Percentiles rank a stretch among this genome's conserved stretches.
Evolutionary conservation across 2,888 invertebrate genomes (phyloP).

Genomic region (Myathropa florea): DNA sequence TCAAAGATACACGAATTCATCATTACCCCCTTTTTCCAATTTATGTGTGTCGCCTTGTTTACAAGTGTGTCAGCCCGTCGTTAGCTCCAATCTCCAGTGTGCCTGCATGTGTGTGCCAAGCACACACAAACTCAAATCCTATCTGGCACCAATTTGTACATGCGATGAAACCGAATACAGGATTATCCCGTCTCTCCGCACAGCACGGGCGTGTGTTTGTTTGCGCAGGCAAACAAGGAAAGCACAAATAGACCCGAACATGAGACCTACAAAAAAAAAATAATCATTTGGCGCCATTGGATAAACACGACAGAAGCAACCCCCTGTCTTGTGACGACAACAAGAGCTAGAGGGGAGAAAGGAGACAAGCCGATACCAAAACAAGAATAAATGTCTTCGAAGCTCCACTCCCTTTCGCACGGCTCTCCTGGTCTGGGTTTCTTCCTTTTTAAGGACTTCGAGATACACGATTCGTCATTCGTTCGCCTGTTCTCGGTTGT

Average conservation of each 20-base stretch:
- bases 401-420: background rate
- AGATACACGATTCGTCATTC: background rate
- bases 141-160: slow-evolving; percentile 63
- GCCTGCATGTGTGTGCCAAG: slow-evolving; percentile 24
- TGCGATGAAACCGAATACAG: slow-evolving; percentile 60
- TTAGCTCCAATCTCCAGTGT: slow-evolving; percentile 51
- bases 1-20: slow-evolving; percentile 46
- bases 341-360: background rate
- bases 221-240: slow-evolving; percentile 55
- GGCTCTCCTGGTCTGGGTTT: background rate
- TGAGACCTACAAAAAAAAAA: background rate
- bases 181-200: slow-evolving; percentile 1
- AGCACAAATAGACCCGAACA: slow-evolving; percentile 47
- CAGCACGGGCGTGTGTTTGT: slow-evolving; percentile 1
- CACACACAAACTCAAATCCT: slow-evolving; percentile 28
- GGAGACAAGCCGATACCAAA: background rate
- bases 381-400: background rate
- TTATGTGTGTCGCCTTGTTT: slow-evolving; percentile 32
- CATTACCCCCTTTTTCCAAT: slow-evolving; percentile 31
- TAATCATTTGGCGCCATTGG: slow-evolving; percentile 53
- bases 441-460: background rate
- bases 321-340: background rate
- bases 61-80: slow-evolving; percentile 46
- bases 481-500: background rate
- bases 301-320: slow-evolving; percentile 36